phyloP scores from a whole-genome alignment of 2,113 vertebrate species.

The Clarias macrocephalus region DNA sequence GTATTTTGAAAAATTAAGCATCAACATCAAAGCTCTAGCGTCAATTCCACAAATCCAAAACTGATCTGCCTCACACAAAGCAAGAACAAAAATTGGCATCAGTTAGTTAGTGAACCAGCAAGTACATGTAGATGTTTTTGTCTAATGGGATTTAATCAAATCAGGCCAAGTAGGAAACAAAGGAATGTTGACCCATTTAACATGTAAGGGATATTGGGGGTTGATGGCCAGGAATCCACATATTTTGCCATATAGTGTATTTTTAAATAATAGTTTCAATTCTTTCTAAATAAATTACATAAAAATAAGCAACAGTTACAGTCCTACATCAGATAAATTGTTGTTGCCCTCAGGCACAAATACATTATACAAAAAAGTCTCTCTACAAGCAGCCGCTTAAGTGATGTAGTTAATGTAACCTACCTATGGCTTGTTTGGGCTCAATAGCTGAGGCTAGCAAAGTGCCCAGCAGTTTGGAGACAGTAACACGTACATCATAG shows the following conservation, averaged over 20 bases:
- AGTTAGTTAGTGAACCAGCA: no score
- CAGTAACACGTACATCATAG: slow-evolving; percentile 81
- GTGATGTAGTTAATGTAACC: slow-evolving; percentile 6
- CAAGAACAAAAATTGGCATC: no score
- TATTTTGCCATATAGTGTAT: not conserved
- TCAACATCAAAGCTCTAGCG: no score
- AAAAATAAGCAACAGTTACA: not conserved
- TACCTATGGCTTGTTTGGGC: slow-evolving; percentile 77
- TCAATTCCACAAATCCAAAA: no score
- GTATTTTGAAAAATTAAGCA: no score
- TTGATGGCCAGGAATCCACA: not conserved
- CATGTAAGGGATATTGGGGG: not conserved
- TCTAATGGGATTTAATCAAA: no score
- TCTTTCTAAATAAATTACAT: not conserved
- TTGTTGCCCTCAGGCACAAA: not conserved
- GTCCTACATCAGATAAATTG: not conserved
- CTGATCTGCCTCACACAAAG: no score
- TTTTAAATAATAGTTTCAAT: not conserved
- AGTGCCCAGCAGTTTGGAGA: slow-evolving; percentile 87
- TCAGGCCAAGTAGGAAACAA: no score
- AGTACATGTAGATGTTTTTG: no score
- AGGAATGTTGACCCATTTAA: not conserved
- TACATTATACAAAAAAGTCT: not conserved
- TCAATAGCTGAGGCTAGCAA: slow-evolving; percentile 81
- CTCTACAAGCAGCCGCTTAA: not conserved